Base-by-base conservation (phyloP, 2,113 vertebrate species). In the Carassius auratus region DNA sequence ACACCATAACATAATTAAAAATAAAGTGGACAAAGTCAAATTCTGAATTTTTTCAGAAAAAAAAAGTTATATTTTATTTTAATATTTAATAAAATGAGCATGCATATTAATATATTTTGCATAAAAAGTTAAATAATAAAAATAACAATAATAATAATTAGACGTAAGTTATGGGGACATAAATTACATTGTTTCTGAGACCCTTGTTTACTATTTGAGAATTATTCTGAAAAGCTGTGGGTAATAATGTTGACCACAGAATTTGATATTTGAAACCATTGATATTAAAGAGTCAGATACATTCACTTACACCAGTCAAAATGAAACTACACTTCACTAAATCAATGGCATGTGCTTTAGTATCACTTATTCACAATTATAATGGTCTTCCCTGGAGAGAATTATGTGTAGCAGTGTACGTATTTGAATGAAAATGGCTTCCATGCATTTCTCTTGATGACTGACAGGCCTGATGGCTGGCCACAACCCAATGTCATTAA, bases 401-500 rank as follows among this genome's bases (percentile, higher is more conserved):
- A 62, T 64, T 64, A 42, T 42, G 6, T 17, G 26, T 21, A 36
- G 9, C 19, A 62, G 57, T 79, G 3, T 7, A 79, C 4, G 21
- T 80, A 61, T 79, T 14, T 73, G 36, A 61, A 64, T 79, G 26
- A 76, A 38, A 57, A 45, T 5, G 8, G 42, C 45, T 21, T 74
- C 36, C n/a, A 75, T 26, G 26, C 26, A 26, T 75, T 81, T 50
- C 61, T 81, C 76, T 61, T 64, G 33, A 26, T 45, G 84, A 90
- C 23, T 88, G 90, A 89, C 80, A 84, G 87, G 69, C 57, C 82
- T 83, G 87, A 86, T 13, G 3, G 42, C n/a, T 15, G 21, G 45
- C 52, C 62, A 68, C 26, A 88, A 50, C 48, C 12, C 10, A 3
- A 90, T 88, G 87, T 92, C 90, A 90, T 87, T 74, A 84, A 86